A percentile compares a stretch with the other conserved stretches of the same genome.
Evolutionary conservation across 1,140 invertebrate species (phyloP).

Genomic region (Monochamus saltuarius): DNA sequence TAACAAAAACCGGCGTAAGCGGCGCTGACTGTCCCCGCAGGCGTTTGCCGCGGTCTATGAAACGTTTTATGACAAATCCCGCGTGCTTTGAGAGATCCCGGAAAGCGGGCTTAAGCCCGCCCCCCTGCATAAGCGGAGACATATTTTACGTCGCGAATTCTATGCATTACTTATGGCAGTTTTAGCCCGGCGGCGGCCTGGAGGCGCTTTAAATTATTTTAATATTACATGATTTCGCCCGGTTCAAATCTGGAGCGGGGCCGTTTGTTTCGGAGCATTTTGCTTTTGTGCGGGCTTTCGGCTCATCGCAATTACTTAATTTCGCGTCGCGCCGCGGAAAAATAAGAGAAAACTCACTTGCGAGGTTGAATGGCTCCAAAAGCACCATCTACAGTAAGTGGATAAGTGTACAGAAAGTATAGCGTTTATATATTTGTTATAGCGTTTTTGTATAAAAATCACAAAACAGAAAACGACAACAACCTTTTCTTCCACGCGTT

Average conservation of each 20-base stretch:
- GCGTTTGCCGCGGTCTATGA: conserved; percentile 8
- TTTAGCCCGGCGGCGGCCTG: conserved; percentile 21
- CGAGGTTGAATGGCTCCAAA: too few species aligned
- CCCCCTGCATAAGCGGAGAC: conserved; percentile 40
- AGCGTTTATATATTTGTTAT: too few species aligned
- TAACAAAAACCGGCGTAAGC: too few species aligned
- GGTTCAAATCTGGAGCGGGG: conserved; percentile 39
- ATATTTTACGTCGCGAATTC: conserved; percentile 43
- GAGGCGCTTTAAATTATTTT: conserved; percentile 40
- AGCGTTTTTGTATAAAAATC: too few species aligned
- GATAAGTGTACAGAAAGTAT: too few species aligned
- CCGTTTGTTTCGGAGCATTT: conserved; percentile 31
- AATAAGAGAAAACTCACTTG: too few species aligned
- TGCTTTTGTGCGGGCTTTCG: conserved; percentile 37
- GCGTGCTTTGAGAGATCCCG: conserved; percentile 25
- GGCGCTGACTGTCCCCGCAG: too few species aligned
- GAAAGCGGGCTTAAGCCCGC: conserved; percentile 24
- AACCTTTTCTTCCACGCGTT: too few species aligned
- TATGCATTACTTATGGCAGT: conserved; percentile 41
- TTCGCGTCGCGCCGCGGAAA: background rate
- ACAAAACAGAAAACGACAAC: too few species aligned
- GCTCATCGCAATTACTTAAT: conserved; percentile 31
- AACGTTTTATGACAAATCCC: conserved; percentile 39
- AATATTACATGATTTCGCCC: conserved; percentile 43
- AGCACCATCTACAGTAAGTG: too few species aligned